phyloP scores from a whole-genome alignment of 1,140 invertebrate species.

The Aphaenogaster floridana region DNA sequence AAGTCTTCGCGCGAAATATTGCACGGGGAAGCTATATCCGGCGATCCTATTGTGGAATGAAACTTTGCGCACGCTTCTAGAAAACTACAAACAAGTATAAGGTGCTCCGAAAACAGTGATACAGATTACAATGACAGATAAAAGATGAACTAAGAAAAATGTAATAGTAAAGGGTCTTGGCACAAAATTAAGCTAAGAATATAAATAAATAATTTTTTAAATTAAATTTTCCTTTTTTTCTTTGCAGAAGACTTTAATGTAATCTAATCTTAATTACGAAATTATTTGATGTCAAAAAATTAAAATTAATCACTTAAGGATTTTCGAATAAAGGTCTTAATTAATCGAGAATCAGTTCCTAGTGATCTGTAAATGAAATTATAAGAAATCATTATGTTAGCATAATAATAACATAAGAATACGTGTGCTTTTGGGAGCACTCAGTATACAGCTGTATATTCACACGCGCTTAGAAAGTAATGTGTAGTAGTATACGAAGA shows the following conservation, averaged over 20 bases:
- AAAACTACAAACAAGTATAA: constrained; percentile 30
- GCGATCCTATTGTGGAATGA: constrained; percentile 15
- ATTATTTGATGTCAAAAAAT: constrained; percentile 11
- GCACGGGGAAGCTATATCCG: constrained; percentile 15
- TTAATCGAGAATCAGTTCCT: background rate
- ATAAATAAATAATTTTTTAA: no score
- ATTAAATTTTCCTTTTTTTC: background rate
- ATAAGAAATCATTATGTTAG: background rate
- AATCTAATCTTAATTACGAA: background rate
- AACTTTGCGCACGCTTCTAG: constrained; percentile 27
- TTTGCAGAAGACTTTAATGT: background rate
- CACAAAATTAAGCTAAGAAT: background rate
- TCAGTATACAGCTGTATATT: constrained; percentile 25
- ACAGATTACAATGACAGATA: background rate
- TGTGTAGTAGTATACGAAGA: constrained; percentile 1
- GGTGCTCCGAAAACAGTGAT: constrained; percentile 18
- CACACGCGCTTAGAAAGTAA: constrained; percentile 10
- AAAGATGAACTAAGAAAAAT: background rate
- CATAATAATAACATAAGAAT: background rate
- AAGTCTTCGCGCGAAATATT: constrained; percentile 53
- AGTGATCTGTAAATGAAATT: background rate
- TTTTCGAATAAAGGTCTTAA: background rate
- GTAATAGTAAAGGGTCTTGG: background rate
- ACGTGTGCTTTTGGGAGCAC: constrained; percentile 14
- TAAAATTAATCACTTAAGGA: background rate